A percentile compares a stretch with the other conserved stretches of the same genome.
Conservation (phyloP, 2,888 invertebrate genomes). For the Ligdia adustata region DNA sequence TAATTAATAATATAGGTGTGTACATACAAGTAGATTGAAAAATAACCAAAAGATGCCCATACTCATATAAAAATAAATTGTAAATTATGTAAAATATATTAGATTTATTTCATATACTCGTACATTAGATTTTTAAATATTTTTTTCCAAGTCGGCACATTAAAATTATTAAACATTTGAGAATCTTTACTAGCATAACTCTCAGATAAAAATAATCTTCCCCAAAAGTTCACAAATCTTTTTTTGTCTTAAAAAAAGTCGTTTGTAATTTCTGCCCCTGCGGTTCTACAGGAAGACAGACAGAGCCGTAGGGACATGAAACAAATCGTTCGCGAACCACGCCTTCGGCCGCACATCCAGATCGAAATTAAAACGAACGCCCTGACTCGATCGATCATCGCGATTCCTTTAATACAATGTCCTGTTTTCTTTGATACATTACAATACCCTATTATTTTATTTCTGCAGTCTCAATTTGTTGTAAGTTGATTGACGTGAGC, state of each 20-base stretch:
- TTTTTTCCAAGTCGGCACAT: no score
- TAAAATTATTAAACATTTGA: no score
- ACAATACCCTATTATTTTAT: conserved; percentile 69
- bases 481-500: conserved; percentile 61
- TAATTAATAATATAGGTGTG: no score
- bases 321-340: conserved; percentile 80
- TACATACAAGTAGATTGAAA: no score
- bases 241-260: conserved; percentile 54
- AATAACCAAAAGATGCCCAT: no score
- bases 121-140: no score
- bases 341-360: conserved; percentile 75
- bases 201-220: no score
- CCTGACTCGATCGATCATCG: conserved; percentile 80
- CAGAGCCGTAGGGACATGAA: conserved; percentile 65
- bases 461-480: conserved; percentile 77
- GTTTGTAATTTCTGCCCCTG: conserved; percentile 45
- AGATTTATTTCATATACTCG: no score
- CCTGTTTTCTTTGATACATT: conserved; percentile 75
- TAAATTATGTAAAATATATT: no score
- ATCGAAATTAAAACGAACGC: conserved; percentile 83
- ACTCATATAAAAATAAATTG: no score
- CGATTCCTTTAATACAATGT: conserved; percentile 78
- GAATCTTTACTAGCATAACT: no score
- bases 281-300: conserved; percentile 51
- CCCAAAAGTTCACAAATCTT: no score